phyloP scores from a whole-genome alignment of 2,797 vertebrate genomes.

The Phrynocephalus forsythii region DNA sequence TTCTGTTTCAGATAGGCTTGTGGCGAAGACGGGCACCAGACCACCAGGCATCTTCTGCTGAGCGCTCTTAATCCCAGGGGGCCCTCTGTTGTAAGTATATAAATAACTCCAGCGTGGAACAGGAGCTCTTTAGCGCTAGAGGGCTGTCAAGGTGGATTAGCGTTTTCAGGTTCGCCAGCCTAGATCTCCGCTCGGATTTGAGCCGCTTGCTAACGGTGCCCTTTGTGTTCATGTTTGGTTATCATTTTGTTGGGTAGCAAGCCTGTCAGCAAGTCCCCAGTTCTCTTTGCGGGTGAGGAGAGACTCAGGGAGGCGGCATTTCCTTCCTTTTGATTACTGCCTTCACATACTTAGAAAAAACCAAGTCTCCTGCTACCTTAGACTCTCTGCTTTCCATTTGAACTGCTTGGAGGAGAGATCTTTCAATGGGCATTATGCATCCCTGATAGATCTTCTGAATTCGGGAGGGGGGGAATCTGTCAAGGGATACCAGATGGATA shows the following conservation, averaged over 20 bases:
- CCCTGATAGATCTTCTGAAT: not conserved
- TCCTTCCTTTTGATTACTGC: not conserved
- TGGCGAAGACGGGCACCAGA: not conserved
- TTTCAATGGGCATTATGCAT: not conserved
- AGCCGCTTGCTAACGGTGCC: not conserved
- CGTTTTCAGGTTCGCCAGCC: not conserved
- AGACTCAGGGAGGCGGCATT: not conserved
- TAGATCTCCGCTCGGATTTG: not conserved
- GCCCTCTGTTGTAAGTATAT: not conserved
- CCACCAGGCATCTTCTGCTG: not conserved
- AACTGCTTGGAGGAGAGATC: not conserved
- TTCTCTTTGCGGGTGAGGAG: not conserved
- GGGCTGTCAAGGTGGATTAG: slow-evolving; percentile 25
- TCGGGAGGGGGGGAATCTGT: not conserved
- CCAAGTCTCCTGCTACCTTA: not conserved
- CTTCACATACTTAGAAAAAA: not conserved
- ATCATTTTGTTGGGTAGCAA: not conserved
- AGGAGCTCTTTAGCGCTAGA: not conserved
- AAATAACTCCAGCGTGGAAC: not conserved
- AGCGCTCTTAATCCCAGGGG: not conserved
- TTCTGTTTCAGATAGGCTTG: not conserved
- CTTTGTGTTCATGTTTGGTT: not conserved
- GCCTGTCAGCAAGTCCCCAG: not conserved
- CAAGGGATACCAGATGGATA: not conserved
- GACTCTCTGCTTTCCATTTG: not conserved